Evolutionary conservation across 2,113 vertebrate genomes (phyloP), one percentile per base, ranked within the genome.

Genomic region (Dicaeum eximium): DNA sequence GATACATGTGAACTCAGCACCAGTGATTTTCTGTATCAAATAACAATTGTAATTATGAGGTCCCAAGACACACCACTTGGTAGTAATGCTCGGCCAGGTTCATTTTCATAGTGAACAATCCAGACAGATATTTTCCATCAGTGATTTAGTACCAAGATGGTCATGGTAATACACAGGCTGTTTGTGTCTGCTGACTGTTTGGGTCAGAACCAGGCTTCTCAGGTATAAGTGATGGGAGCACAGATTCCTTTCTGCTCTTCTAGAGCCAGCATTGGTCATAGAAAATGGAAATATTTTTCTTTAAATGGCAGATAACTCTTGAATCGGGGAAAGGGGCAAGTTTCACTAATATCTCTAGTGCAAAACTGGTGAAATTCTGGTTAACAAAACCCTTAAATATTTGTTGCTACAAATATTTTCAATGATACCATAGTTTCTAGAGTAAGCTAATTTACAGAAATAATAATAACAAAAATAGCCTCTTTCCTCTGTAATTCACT

Each of bases 1-100:
- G 73, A 75, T 81, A 45, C 30, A 14, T 48, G 37, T 67, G 45
- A 91, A 66, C 48, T 89, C 47, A 20, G 40, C 78, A 79, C 81
- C 51, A n/a, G 17, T 82, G 53, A 64, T 91, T 93, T 88, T 80
- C 48, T 75, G 22, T 91, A 56, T 91, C 84, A 75, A 74, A 58
- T 81, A 81, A 38, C 24, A 94, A 6, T 67, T 86, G 33, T 78
- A 81, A 56, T 85, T 87, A 75, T 71, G 61, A 81, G 48, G 65
- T 72, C 93, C 57, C 81, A 79, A 72, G 87, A n/a, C 53, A 67
- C 31, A 71, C n/a, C n/a, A n/a, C 44, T 87, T 53, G n/a, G 40
- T 90, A 53, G 73, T 57, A 81, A 64, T 67, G 21, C 53, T 87
- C 0, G 1, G 22, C 48, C 65, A 84, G n/a, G n/a, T 51, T 82